Conservation (phyloP, 2,797 vertebrate genomes). For the Diceros bicornis region DNA sequence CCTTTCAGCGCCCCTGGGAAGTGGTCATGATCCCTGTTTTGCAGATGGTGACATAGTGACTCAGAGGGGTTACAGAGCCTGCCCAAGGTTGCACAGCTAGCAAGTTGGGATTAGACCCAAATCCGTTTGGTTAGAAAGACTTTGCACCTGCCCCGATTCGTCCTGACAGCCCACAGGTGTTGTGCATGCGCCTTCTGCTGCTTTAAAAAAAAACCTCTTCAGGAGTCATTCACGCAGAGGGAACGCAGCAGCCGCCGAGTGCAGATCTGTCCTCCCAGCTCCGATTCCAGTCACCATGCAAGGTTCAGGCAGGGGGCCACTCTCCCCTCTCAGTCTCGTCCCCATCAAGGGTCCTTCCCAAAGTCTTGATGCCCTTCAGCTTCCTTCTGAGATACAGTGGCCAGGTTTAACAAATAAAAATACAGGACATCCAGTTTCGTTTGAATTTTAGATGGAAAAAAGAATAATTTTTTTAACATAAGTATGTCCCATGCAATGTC, state of each 20-base stretch:
- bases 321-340: not conserved
- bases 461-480: not conserved
- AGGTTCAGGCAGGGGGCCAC: not conserved
- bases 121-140: not conserved
- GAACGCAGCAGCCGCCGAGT: accelerated
- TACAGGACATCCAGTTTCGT: not conserved
- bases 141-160: not conserved
- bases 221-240: not conserved
- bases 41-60: not conserved
- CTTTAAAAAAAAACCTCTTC: not conserved
- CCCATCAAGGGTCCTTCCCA: not conserved
- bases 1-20: not conserved
- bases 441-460: not conserved
- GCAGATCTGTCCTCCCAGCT: not conserved
- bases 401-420: not conserved
- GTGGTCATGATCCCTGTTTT: not conserved
- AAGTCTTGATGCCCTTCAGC: not conserved
- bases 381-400: not conserved
- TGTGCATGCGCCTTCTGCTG: not conserved
- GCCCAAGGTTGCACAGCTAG: not conserved
- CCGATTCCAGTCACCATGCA: not conserved
- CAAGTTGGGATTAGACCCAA: not conserved
- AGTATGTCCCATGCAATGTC: not conserved
- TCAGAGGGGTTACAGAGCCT: not conserved
- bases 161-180: not conserved